These are phyloP conservation scores for Microchrysa polita DNA, from an alignment of 2,888 invertebrate genomes.

Conservation along the genomic window DNA sequence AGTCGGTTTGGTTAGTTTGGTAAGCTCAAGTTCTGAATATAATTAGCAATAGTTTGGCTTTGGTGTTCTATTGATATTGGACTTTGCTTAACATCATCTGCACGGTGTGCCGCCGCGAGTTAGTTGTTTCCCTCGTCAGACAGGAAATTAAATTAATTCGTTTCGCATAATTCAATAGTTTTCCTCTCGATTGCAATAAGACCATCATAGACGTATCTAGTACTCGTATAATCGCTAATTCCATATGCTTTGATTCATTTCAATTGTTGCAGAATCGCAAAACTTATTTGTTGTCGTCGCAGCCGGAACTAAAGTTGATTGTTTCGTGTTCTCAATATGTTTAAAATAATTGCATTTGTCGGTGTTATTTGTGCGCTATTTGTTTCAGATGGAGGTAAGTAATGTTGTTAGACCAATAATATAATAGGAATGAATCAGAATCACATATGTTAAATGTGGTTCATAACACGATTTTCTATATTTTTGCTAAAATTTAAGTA, in stretches of 20 bases:
- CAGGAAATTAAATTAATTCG: conserved; percentile 41
- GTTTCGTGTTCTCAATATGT: conserved; percentile 36
- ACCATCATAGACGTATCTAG: background rate
- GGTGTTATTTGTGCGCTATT: conserved; percentile 27
- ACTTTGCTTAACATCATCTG: background rate
- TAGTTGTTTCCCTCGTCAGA: conserved; percentile 2
- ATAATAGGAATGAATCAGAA: too few relatives aligned
- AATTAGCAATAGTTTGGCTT: background rate
- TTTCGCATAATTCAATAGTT: conserved; percentile 30
- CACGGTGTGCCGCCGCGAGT: background rate
- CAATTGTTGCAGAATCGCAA: conserved; percentile 21
- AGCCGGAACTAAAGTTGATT: conserved; percentile 42
- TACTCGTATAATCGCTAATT: conserved; percentile 7
- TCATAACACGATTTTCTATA: too few relatives aligned
- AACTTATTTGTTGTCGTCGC: conserved; percentile 4
- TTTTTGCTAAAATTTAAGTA: too few relatives aligned
- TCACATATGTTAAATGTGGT: too few relatives aligned
- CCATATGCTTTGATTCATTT: conserved; percentile 32
- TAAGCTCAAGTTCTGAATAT: background rate
- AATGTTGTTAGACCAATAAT: too few relatives aligned
- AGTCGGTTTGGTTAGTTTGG: conserved; percentile 11
- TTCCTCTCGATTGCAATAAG: conserved; percentile 17
- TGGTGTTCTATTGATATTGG: background rate
- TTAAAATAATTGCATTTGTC: conserved; percentile 39
- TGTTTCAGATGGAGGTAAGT: conserved; percentile 28